Base-by-base conservation (phyloP, 2,113 vertebrate genomes). In the Heterotilapia buettikoferi region DNA sequence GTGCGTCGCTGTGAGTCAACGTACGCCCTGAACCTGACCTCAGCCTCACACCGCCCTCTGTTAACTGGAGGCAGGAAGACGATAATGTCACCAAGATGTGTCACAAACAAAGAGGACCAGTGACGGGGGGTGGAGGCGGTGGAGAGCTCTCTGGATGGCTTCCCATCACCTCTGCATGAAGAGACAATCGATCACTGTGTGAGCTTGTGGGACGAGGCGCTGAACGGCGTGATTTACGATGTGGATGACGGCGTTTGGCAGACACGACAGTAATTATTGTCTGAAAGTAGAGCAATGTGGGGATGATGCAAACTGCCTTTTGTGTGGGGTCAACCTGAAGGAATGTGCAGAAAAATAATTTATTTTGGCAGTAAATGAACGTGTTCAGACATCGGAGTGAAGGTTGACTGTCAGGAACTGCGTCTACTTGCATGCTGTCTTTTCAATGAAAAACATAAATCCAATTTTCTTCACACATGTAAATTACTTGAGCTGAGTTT, bases 51-150 rank as follows among this genome's bases (percentile, higher is more conserved):
- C 8, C 38, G 19, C 84, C 82, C 47, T 82, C 24, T 1, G 21
- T 29, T 91, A 91, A 94, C 92, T 81, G 85, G 24, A 93, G 91
- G 84, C 93, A 89, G 86, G 91, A 66, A 45, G 78, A 11, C 83
- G 82, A 89, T 93, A 92, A 95, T 92, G 90, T 94, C 92, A 87
- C 93, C 91, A 92, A 93, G 91, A 93, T 92, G 93, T 84, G 88
- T 87, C 84, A 36, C 86, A 87, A 82, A 95, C 93, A 92, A 88
- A 84, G 85, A 63, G 29, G 50, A 40, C 10, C 54, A 81, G 66
- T 81, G 83, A 68, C 12, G 16, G 40, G 1, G 38, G 21, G 7
- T 5, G 78, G 38, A 31, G 36, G 40, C 2, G 19, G 52, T 6
- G 19, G 68, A 50, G 54, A 21, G 63, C 59, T 40, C 26, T 53